phyloP scores from a whole-genome alignment of 2,113 vertebrate genomes.

The pig (Sus scrofa) region DNA sequence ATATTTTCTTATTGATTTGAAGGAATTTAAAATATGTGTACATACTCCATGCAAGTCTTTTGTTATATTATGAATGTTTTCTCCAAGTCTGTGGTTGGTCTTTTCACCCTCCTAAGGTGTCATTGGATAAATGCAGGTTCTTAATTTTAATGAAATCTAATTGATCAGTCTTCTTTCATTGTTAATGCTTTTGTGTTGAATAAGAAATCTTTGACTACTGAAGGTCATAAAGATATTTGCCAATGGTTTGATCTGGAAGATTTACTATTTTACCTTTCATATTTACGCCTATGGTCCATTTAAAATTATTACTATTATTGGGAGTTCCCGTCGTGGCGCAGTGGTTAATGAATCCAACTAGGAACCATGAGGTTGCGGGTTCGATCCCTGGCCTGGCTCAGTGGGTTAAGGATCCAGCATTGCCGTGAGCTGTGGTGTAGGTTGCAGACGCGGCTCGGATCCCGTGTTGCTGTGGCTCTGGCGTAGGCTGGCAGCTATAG shows the following conservation, averaged over 20 bases:
- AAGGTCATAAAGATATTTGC: slow-evolving; percentile 42
- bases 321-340: no score
- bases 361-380: no score
- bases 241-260: background rate
- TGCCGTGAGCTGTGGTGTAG: no score
- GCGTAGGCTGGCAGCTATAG: no score
- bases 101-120: background rate
- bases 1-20: slow-evolving; percentile 29
- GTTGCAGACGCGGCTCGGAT: no score
- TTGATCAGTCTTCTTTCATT: slow-evolving; percentile 25
- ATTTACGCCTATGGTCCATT: slow-evolving; percentile 36
- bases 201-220: slow-evolving; percentile 47
- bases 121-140: slow-evolving; percentile 1
- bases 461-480: no score
- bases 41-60: background rate
- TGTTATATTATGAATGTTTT: slow-evolving; percentile 43
- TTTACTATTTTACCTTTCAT: slow-evolving; percentile 49
- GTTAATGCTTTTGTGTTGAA: background rate
- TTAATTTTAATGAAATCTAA: slow-evolving; percentile 57
- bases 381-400: no score
- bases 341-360: no score
- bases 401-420: no score
- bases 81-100: background rate
- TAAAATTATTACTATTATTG: slow-evolving; percentile 16
- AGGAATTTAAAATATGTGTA: slow-evolving; percentile 27